Evolutionary conservation across 2,113 vertebrate genomes (phyloP).

Genomic region (Hepsetus odoe): DNA sequence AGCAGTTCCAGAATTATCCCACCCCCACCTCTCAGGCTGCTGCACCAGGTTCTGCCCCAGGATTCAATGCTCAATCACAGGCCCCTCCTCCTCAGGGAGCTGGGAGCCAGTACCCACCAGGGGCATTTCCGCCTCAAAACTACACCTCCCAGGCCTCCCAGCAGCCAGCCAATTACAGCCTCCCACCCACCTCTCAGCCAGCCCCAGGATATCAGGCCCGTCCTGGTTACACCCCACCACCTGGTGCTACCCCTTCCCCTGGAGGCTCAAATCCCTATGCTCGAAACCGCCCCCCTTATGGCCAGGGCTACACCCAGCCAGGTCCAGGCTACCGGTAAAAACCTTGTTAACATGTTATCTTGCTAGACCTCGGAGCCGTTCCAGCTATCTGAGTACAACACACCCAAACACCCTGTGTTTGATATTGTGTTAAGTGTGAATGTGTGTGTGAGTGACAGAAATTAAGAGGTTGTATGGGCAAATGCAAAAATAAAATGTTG

Average conservation of each 20-base stretch:
- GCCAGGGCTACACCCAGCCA: conserved; percentile 91
- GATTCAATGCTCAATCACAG: conserved; percentile 70
- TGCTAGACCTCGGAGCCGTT: conserved; percentile 17
- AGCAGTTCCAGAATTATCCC: conserved; percentile 91
- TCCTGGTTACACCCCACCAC: conserved; percentile 85
- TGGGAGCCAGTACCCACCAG: conserved; percentile 87
- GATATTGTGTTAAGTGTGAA: conserved; percentile 15
- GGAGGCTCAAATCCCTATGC: conserved; percentile 90
- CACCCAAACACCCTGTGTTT: conserved; percentile 10
- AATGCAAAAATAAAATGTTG: not conserved
- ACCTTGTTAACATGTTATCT: conserved; percentile 14
- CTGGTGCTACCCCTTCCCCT: conserved; percentile 87
- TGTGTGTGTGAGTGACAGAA: not conserved
- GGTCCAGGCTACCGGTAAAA: conserved; percentile 97
- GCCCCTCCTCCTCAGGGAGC: conserved; percentile 80
- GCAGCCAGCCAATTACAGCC: conserved; percentile 84
- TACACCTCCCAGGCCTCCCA: conserved; percentile 89
- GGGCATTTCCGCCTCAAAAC: conserved; percentile 87
- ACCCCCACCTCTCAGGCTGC: conserved; percentile 83
- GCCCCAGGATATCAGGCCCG: conserved; percentile 83
- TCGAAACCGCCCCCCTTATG: conserved; percentile 89
- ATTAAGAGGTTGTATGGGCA: not conserved
- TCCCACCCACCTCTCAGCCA: conserved; percentile 83
- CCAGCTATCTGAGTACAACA: conserved; percentile 56
- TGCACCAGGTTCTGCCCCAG: conserved; percentile 76